Percentiles rank a stretch among this genome's conserved stretches.
phyloP scores from a whole-genome alignment of 1,140 invertebrate genomes.

The Leptinotarsa undecemlineata region DNA sequence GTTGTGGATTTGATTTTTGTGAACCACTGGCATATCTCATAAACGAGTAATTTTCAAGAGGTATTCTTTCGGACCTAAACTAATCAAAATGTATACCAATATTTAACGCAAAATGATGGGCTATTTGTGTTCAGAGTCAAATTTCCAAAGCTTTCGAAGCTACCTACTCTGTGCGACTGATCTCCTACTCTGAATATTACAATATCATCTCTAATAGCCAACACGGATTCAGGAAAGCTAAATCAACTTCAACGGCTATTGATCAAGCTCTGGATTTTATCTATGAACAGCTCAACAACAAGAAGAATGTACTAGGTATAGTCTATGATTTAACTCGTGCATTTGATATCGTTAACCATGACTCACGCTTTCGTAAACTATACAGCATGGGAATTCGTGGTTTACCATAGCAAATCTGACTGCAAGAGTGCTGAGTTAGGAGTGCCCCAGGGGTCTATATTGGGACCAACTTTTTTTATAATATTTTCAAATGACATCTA shows the following conservation, averaged over 20 bases:
- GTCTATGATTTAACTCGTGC: too few relatives aligned
- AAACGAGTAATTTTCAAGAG: background rate
- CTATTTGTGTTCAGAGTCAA: slow-evolving; percentile 11
- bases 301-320: too few relatives aligned
- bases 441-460: too few relatives aligned
- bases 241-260: slow-evolving; percentile 11
- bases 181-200: background rate
- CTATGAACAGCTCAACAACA: too few relatives aligned
- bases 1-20: background rate
- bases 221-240: slow-evolving; percentile 8
- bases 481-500: too few relatives aligned
- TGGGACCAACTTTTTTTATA: too few relatives aligned
- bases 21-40: slow-evolving; percentile 16
- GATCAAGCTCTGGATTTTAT: background rate
- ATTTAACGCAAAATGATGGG: slow-evolving; percentile 2
- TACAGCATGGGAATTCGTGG: too few relatives aligned
- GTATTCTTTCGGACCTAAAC: background rate
- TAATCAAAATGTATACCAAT: background rate
- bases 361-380: too few relatives aligned
- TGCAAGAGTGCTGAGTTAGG: too few relatives aligned
- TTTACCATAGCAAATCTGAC: too few relatives aligned
- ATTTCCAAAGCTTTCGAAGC: background rate
- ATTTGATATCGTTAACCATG: too few relatives aligned
- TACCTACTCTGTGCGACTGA: background rate
- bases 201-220: background rate